Conservation (phyloP, 1,140 invertebrate species). For the Dinothrombium tinctorium region DNA sequence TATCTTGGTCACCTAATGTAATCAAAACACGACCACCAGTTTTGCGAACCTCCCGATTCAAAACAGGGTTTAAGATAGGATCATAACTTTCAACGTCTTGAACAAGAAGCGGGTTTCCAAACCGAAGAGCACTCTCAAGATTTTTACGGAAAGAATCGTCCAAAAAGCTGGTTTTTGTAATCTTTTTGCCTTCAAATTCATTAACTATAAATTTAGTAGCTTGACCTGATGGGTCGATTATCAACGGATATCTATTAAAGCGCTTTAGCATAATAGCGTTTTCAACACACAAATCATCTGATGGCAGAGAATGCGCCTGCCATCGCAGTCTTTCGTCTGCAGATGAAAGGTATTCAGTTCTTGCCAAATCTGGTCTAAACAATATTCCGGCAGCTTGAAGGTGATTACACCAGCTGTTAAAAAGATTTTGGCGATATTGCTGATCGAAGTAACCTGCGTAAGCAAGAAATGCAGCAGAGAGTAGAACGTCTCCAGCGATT, state of each 20-base stretch:
- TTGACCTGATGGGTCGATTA: conserved; percentile 97
- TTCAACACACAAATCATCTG: conserved; percentile 93
- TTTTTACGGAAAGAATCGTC: conserved; percentile 98
- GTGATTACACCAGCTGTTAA: conserved; percentile 81
- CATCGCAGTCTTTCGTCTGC: conserved; percentile 90
- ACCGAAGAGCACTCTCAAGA: conserved; percentile 85
- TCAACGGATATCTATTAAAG: conserved; percentile 94
- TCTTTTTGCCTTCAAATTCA: conserved; percentile 86
- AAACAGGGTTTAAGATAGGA: conserved; percentile 91
- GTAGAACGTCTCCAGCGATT: conserved; percentile 84
- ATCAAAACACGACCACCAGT: conserved; percentile 92
- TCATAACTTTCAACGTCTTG: conserved; percentile 98
- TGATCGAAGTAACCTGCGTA: conserved; percentile 99
- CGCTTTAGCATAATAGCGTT: conserved; percentile 98
- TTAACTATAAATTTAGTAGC: conserved; percentile 95
- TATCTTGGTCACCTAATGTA: conserved; percentile 96
- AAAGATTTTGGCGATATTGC: conserved; percentile 81
- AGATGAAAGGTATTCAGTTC: conserved; percentile 96
- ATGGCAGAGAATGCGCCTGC: conserved; percentile 87
- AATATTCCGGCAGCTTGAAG: conserved; percentile 65
- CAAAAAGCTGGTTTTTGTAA: conserved; percentile 94
- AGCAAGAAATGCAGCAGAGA: conserved; percentile 76
- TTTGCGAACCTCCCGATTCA: conserved; percentile 81
- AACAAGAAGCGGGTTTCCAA: conserved; percentile 92
- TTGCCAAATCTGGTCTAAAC: conserved; percentile 74